Evolutionary conservation across 2,113 vertebrate species (phyloP).

Genomic region (Oreamnos americanus): DNA sequence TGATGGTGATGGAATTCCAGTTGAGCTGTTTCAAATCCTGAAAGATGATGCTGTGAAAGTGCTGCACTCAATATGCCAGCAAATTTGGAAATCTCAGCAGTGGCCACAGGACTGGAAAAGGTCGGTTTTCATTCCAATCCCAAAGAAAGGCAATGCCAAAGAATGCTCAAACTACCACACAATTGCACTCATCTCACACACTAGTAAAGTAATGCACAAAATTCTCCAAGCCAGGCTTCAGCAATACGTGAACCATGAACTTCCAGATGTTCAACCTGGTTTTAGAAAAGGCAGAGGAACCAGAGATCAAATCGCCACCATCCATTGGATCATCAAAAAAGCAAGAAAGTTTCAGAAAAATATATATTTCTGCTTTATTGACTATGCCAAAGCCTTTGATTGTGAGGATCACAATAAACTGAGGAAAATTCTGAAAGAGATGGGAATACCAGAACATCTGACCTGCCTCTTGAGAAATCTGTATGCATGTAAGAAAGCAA

Average conservation of each 20-base stretch:
- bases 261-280: neutral
- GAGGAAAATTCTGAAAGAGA: neutral
- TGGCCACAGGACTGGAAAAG: neutral
- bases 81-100: neutral
- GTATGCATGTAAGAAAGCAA: neutral
- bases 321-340: accelerated
- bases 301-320: neutral
- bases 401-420: neutral
- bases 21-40: no score
- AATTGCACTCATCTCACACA: neutral
- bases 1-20: no score
- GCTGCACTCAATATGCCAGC: no score
- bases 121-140: neutral
- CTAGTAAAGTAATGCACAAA: neutral
- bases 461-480: neutral
- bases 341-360: neutral
- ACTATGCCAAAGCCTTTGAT: neutral
- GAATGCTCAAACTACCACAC: neutral
- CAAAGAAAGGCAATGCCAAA: neutral
- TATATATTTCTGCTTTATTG: neutral
- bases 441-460: neutral
- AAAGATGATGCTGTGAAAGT: no score
- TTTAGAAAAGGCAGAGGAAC: neutral
- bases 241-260: neutral
- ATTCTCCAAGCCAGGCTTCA: neutral